These are phyloP conservation scores for Sarcoramphus papa DNA, from an alignment of 2,797 vertebrate species.

Conservation along the genomic window DNA sequence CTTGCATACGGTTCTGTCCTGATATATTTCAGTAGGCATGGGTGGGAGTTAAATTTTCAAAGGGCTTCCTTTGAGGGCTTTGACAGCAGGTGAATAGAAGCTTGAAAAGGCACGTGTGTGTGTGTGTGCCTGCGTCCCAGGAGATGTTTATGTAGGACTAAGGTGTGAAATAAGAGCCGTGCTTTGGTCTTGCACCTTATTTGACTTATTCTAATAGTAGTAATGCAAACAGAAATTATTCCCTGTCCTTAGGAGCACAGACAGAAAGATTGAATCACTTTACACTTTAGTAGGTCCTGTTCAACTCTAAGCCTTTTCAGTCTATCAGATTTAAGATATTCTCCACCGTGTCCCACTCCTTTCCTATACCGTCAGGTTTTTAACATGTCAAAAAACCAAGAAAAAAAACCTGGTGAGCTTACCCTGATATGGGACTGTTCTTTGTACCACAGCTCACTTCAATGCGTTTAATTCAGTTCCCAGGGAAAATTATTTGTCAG, in stretches of 20 bases:
- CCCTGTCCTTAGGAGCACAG: not conserved
- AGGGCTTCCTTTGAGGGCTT: not conserved
- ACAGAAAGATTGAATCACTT: not conserved
- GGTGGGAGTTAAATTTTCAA: not conserved
- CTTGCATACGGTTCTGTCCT: not conserved
- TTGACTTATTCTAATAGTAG: not conserved
- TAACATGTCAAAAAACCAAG: not conserved
- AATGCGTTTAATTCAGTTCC: not conserved
- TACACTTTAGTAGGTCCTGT: not conserved
- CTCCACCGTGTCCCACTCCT: not conserved
- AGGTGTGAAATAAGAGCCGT: not conserved
- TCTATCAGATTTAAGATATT: not conserved
- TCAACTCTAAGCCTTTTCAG: not conserved
- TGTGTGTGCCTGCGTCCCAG: not conserved
- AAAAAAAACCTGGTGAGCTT: not conserved
- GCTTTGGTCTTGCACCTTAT: not conserved
- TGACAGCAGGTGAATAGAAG: not conserved
- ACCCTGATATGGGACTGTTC: not conserved
- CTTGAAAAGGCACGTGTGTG: rapidly evolving
- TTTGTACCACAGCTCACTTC: not conserved
- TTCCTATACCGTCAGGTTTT: not conserved
- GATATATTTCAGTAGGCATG: not conserved
- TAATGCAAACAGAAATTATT: not conserved
- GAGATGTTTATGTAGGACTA: not conserved
- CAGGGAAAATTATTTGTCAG: not conserved